phyloP scores from a whole-genome alignment of 2,797 vertebrate genomes.

The Thripadectes ignobilis region DNA sequence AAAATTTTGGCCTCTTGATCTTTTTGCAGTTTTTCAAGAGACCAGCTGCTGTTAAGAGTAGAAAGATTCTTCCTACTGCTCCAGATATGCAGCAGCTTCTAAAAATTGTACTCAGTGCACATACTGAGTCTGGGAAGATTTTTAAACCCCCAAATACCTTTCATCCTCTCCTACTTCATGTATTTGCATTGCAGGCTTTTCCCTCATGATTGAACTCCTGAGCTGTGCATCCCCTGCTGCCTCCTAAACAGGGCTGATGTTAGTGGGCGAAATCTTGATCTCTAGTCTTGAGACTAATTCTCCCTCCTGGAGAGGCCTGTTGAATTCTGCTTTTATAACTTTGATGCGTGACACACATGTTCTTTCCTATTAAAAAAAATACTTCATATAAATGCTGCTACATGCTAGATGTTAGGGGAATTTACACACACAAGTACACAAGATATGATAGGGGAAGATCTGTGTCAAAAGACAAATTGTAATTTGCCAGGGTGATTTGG shows the following conservation, averaged over 20 bases:
- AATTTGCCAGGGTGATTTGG: not conserved
- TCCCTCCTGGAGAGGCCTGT: not conserved
- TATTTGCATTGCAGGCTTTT: not conserved
- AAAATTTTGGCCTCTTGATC: not conserved
- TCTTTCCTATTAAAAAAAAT: not conserved
- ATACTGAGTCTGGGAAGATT: not conserved
- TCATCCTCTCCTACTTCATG: not conserved
- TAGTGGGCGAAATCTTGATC: not conserved
- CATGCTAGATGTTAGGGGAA: not conserved
- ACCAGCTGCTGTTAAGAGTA: not conserved
- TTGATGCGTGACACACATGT: accelerated
- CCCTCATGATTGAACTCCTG: not conserved
- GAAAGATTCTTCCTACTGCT: not conserved
- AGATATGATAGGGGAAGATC: not conserved
- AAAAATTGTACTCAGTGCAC: not conserved
- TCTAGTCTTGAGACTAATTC: not conserved
- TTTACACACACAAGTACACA: not conserved
- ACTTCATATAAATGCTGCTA: not conserved
- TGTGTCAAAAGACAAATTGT: not conserved
- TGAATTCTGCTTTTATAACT: not conserved
- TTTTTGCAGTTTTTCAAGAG: not conserved
- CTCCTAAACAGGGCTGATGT: not conserved
- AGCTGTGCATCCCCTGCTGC: not conserved
- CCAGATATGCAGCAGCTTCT: not conserved
- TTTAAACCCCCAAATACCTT: not conserved